Conservation (phyloP, 2,113 vertebrate species). For the Seriola rivoliana region DNA sequence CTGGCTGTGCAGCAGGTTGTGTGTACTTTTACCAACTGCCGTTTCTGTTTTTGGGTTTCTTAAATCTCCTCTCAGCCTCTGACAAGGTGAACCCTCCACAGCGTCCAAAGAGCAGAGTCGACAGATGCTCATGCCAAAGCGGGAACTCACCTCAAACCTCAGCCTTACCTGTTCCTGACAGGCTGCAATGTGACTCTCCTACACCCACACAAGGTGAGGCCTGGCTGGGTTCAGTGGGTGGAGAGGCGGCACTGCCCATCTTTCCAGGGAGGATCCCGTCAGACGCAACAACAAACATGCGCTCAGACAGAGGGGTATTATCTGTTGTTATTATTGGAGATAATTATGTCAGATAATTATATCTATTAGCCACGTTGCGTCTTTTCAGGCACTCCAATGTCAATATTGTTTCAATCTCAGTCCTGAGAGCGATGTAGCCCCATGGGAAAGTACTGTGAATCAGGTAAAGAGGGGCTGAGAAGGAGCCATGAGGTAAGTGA, state of each 20-base stretch:
- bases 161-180: constrained; percentile 39
- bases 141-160: constrained; percentile 46
- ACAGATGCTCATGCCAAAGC: constrained; percentile 27
- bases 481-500: background rate
- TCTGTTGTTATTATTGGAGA: constrained; percentile 71
- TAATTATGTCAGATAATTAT: constrained; percentile 77
- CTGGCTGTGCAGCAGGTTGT: constrained; percentile 27
- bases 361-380: constrained; percentile 70
- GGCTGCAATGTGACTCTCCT: constrained; percentile 39
- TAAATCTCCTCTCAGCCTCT: constrained; percentile 9
- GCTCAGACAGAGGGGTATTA: constrained; percentile 68
- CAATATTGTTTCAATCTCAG: constrained; percentile 75
- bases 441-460: constrained; percentile 56
- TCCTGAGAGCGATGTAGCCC: constrained; percentile 37
- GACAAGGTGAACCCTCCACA: constrained; percentile 48
- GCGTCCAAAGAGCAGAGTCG: constrained; percentile 37
- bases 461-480: background rate
- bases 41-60: constrained; percentile 38
- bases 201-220: constrained; percentile 59
- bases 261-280: constrained; percentile 74
- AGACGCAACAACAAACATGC: constrained; percentile 73
- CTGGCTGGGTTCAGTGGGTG: constrained; percentile 24
- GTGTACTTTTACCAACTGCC: constrained; percentile 28
- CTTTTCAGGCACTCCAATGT: constrained; percentile 66
- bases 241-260: constrained; percentile 43